Evolutionary conservation across 2,888 invertebrate species (phyloP).

Genomic region (Tenthredo livida): DNA sequence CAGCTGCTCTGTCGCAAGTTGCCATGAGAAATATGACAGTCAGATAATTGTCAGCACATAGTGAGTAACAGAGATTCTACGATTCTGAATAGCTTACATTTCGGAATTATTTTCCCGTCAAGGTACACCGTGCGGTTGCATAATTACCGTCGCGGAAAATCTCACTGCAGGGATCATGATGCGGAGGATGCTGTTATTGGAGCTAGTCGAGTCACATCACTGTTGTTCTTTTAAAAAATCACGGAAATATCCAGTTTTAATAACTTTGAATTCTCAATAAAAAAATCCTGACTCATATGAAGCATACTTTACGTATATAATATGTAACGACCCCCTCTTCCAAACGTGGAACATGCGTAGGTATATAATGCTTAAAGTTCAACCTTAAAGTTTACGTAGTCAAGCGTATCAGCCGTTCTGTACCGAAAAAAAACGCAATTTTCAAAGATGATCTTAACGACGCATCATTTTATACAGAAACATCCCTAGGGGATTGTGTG

Average conservation of each 20-base stretch:
- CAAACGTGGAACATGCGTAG: not conserved
- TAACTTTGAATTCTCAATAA: conserved; percentile 7
- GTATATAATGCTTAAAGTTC: not conserved
- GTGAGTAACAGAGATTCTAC: not conserved
- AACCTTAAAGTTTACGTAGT: conserved; percentile 9
- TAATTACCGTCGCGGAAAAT: not conserved
- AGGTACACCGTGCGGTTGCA: not conserved
- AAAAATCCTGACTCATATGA: not conserved
- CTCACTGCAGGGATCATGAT: not conserved
- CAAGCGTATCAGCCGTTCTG: conserved; percentile 22
- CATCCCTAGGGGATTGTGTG: not conserved
- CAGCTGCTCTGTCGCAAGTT: not conserved
- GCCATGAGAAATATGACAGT: not conserved
- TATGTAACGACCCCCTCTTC: not conserved
- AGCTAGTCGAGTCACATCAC: not conserved
- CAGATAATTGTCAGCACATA: not conserved
- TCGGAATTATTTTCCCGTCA: not conserved
- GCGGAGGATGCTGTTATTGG: too few relatives aligned
- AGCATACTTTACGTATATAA: not conserved
- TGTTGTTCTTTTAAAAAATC: not conserved
- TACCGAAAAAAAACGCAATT: conserved; percentile 9
- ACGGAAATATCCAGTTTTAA: not conserved
- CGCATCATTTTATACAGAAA: conserved; percentile 12
- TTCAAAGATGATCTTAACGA: conserved; percentile 42
- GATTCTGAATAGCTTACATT: not conserved